Base-by-base conservation (phyloP, 64 coral and sea anemone genomes). In the Montipora foliosa region DNA sequence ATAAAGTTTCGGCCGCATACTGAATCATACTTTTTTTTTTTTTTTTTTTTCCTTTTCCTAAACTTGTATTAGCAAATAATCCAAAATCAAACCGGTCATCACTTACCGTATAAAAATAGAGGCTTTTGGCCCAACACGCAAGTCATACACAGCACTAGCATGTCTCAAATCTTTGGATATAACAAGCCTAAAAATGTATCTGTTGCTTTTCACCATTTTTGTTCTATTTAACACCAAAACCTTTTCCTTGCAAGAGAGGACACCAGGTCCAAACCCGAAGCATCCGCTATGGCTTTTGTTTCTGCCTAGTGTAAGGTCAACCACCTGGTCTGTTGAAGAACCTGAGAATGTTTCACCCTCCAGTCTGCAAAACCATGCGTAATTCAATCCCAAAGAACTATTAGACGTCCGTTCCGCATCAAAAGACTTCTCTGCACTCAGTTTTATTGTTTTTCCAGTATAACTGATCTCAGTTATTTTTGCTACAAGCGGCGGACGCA, bases 161-260 rank as follows among this genome's bases (percentile, higher is more conserved):
- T 25, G 75, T 24, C 79, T 58, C 11, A 11, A 2, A 3, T 73
- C 72, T 75, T 92, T 92, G 1, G 48, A 37, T 25, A 92, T 22
- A n/a, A 82, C 45, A 15, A 92, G 47, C 73, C n/a, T 92, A 44
- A 92, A 92, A 17, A 84, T 13, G 25, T 92, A 92, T 60, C 76
- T 74, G 25, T 74, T 74, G 53, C 44, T 82, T 83, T 82, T 47
- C 14, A 84, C n/a, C 50, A 74, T 46, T 11, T 84, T 46, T 8
- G 22, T 77, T 16, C 19, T 75, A 50, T 75, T n/a, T 22, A 60
- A 17, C 12, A 17, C 6, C 24, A 75, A 16, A 3, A 76, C 72
- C 64, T 73, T 60, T 19, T 62, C 47, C 55, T 0, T 76, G 8
- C 15, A 72, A 45, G 62, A 52, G 24, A 81, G 62, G 21, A 25